Percentiles rank a stretch among this genome's conserved stretches.
Conservation (phyloP, 2,113 vertebrate genomes). For the Bettongia penicillata region DNA sequence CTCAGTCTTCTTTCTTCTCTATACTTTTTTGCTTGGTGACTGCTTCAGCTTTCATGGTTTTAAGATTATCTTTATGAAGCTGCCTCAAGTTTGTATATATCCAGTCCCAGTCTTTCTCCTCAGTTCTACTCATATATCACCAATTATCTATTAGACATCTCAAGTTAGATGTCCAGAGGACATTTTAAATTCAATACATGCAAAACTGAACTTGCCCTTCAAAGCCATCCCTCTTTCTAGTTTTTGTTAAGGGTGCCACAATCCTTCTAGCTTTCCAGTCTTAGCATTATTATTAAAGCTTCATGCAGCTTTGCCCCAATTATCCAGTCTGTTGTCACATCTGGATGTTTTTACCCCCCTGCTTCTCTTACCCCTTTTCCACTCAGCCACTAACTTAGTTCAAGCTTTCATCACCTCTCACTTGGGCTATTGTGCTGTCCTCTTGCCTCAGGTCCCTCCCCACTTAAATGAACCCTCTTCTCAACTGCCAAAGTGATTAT, state of each 20-base stretch:
- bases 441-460: background rate
- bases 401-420: background rate
- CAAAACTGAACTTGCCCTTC: background rate
- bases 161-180: background rate
- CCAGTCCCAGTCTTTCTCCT: background rate
- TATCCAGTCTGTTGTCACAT: background rate
- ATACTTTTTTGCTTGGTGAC: background rate
- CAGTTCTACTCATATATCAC: background rate
- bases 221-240: background rate
- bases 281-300: background rate
- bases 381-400: background rate
- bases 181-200: background rate
- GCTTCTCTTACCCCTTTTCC: background rate
- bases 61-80: background rate
- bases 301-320: fast-evolving
- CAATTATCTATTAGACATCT: background rate
- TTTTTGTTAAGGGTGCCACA: background rate
- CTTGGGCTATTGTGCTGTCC: background rate
- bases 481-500: background rate
- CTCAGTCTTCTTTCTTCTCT: background rate
- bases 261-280: background rate
- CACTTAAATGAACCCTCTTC: background rate
- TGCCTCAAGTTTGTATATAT: background rate
- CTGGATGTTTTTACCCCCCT: background rate
- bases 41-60: background rate